phyloP scores from a whole-genome alignment of 2,888 invertebrate genomes.

The Mystacides longicornis region DNA sequence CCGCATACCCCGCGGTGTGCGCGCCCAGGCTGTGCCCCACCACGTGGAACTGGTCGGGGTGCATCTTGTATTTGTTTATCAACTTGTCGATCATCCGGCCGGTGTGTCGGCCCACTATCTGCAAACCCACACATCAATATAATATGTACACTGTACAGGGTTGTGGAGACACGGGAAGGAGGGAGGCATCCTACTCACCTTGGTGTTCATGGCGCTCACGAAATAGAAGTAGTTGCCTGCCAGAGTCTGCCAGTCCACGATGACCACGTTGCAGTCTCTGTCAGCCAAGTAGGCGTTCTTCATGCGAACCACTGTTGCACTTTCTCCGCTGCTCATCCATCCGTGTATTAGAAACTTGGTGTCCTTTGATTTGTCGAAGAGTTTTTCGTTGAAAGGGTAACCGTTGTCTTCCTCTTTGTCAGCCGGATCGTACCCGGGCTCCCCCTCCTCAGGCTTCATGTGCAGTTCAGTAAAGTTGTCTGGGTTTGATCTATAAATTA shows the following conservation, averaged over 20 bases:
- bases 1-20: slow-evolving; percentile 54
- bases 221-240: slow-evolving; percentile 39
- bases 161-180: too few species aligned
- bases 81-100: slow-evolving; percentile 16
- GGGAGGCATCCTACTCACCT: too few species aligned
- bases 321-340: slow-evolving; percentile 42
- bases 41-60: slow-evolving; percentile 34
- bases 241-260: slow-evolving; percentile 43
- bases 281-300: slow-evolving; percentile 39
- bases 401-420: slow-evolving; percentile 28
- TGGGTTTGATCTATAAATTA: background rate
- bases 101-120: slow-evolving; percentile 22
- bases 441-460: slow-evolving; percentile 29
- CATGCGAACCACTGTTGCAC: slow-evolving; percentile 38
- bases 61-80: slow-evolving; percentile 12
- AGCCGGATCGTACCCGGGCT: background rate
- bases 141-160: background rate
- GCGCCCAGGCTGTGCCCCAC: slow-evolving; percentile 54
- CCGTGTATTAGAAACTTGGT: slow-evolving; percentile 49
- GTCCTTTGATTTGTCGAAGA: slow-evolving; percentile 38
- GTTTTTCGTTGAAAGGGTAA: slow-evolving; percentile 24
- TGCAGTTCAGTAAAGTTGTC: slow-evolving; percentile 24
- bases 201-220: slow-evolving; percentile 39
- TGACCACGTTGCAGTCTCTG: slow-evolving; percentile 45
- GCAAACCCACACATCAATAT: background rate